Conservation (phyloP, 2,113 vertebrate genomes). For the Sarotherodon lohbergeri region DNA sequence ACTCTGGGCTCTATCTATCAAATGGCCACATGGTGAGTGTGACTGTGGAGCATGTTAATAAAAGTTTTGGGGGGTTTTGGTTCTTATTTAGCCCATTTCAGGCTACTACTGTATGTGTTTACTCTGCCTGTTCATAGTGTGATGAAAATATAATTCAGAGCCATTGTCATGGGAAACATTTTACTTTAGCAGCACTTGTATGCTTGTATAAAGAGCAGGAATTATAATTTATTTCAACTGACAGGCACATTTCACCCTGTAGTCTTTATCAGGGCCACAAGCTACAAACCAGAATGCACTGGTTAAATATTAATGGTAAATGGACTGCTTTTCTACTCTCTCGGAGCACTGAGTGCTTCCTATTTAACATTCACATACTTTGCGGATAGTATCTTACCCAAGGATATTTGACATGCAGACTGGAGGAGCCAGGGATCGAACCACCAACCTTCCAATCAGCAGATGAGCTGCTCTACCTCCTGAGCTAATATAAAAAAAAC, state of each 20-base stretch:
- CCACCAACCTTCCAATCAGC: neutral
- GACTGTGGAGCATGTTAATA: neutral
- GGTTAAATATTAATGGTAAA: neutral
- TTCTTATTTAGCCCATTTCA: neutral
- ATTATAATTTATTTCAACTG: neutral
- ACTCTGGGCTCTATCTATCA: neutral
- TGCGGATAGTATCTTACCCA: neutral
- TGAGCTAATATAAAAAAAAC: neutral
- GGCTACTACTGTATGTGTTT: neutral
- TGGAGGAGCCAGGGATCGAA: neutral
- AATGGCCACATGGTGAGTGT: neutral
- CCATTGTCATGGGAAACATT: neutral
- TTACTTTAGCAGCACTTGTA: neutral
- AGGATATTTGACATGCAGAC: neutral
- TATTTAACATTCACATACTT: neutral
- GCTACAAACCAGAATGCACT: neutral
- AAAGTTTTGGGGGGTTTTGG: neutral
- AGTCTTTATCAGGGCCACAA: neutral
- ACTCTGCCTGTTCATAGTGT: neutral
- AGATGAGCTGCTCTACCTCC: neutral
- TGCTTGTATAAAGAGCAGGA: neutral
- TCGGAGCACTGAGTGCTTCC: neutral
- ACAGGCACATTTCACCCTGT: neutral
- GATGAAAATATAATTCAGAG: neutral
- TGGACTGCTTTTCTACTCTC: neutral